phyloP scores from a whole-genome alignment of 1,140 invertebrate species.

The Megathymus violae region DNA sequence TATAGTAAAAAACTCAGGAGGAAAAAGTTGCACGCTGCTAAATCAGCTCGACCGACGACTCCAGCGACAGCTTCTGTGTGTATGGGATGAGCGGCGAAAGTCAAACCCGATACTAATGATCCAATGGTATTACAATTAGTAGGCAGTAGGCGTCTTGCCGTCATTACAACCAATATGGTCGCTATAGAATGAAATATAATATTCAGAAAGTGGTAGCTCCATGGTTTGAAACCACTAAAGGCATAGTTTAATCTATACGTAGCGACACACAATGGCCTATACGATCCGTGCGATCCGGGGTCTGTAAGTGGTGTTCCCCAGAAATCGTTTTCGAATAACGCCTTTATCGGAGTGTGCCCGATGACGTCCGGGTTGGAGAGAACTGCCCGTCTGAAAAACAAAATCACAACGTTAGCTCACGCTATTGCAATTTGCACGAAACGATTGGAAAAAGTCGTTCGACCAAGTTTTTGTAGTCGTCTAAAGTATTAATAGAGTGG shows the following conservation, averaged over 20 bases:
- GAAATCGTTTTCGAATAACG: slow-evolving; percentile 93
- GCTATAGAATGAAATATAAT: slow-evolving; percentile 93
- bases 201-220: slow-evolving; percentile 96
- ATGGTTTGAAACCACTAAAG: slow-evolving; percentile 93
- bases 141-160: slow-evolving; percentile 87
- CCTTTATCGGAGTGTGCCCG: slow-evolving; percentile 89
- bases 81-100: slow-evolving; percentile 98
- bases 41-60: slow-evolving; percentile 97
- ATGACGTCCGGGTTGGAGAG: slow-evolving; percentile 94
- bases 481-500: neutral
- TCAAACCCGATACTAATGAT: slow-evolving; percentile 90
- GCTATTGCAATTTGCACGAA: slow-evolving; percentile 35
- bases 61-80: slow-evolving; percentile 98
- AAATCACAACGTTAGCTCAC: slow-evolving; percentile 54
- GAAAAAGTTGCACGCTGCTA: slow-evolving; percentile 96
- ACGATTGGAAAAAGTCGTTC: slow-evolving; percentile 35
- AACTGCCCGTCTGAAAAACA: slow-evolving; percentile 92
- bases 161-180: slow-evolving; percentile 90
- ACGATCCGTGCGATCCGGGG: slow-evolving; percentile 95
- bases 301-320: slow-evolving; percentile 95
- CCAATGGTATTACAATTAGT: slow-evolving; percentile 85
- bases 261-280: slow-evolving; percentile 95
- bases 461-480: slow-evolving; percentile 10
- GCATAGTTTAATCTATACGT: slow-evolving; percentile 96
- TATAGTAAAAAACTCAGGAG: slow-evolving; percentile 94